Percentiles rank a stretch among this genome's conserved stretches.
These are phyloP conservation scores for Battus philenor DNA, from an alignment of 1,140 invertebrate genomes.

Conservation along the genomic window DNA sequence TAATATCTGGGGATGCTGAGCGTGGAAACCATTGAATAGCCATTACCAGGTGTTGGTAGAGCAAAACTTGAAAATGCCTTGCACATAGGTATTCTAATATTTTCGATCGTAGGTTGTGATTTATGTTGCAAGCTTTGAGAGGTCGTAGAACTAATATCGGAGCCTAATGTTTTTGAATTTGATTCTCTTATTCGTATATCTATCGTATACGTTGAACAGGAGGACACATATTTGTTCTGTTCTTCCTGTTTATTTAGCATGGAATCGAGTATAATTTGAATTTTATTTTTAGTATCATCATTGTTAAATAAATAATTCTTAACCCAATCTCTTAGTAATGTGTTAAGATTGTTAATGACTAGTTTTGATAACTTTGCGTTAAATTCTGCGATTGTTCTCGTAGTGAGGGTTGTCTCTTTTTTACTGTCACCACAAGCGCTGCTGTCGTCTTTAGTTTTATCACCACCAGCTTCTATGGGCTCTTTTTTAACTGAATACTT, in stretches of 20 bases:
- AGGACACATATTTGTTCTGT: slow-evolving; percentile 26
- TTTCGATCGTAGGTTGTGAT: slow-evolving; percentile 6
- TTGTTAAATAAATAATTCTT: slow-evolving; percentile 43
- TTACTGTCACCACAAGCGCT: slow-evolving; percentile 47
- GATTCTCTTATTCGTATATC: slow-evolving; percentile 25
- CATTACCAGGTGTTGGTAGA: slow-evolving; percentile 5
- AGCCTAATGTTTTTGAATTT: slow-evolving; percentile 20
- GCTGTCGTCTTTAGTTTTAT: slow-evolving; percentile 26
- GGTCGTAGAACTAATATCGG: slow-evolving; percentile 17
- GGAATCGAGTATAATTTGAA: slow-evolving; percentile 42
- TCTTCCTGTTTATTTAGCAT: slow-evolving; percentile 41
- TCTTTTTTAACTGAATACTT: slow-evolving; percentile 33
- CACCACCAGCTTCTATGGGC: slow-evolving; percentile 27
- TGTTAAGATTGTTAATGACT: slow-evolving; percentile 50
- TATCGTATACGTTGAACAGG: slow-evolving; percentile 41
- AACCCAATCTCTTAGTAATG: slow-evolving; percentile 47
- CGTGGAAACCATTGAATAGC: slow-evolving; percentile 39
- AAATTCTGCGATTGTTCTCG: slow-evolving; percentile 19
- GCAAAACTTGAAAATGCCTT: slow-evolving; percentile 9
- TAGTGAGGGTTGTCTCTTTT: not conserved
- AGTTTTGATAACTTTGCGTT: slow-evolving; percentile 39
- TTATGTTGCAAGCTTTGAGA: slow-evolving; percentile 6
- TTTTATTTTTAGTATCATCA: slow-evolving; percentile 41
- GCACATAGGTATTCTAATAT: slow-evolving; percentile 3
- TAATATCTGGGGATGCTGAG: slow-evolving; percentile 50